Evolutionary conservation across 1,140 invertebrate species (phyloP).

Genomic region (Trachymyrmex septentrionalis): DNA sequence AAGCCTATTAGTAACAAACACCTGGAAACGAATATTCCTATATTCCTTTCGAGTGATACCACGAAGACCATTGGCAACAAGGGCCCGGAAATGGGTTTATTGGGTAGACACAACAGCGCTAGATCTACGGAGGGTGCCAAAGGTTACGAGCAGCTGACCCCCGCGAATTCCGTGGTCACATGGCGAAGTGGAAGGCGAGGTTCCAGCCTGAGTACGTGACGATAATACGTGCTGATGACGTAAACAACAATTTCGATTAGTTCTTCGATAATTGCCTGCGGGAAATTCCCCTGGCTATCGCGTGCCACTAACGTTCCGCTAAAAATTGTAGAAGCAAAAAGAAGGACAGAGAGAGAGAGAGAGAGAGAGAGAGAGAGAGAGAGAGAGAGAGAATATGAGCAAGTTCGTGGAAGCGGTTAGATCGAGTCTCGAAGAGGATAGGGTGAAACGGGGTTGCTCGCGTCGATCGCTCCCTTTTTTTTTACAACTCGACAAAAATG

Average conservation of each 20-base stretch:
- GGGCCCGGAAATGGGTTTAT: conserved; percentile 47
- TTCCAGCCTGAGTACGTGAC: conserved; percentile 79
- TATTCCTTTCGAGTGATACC: neutral
- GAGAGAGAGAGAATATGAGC: neutral
- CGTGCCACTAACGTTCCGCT: conserved; percentile 43
- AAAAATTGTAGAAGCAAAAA: conserved; percentile 38
- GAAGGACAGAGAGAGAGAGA: neutral
- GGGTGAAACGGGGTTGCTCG: conserved; percentile 11
- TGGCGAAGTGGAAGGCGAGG: conserved; percentile 81
- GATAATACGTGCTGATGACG: conserved; percentile 43
- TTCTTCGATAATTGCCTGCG: conserved; percentile 45
- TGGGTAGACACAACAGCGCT: conserved; percentile 62
- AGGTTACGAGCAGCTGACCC: conserved; percentile 53
- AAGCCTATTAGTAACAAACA: conserved; percentile 69
- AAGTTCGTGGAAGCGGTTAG: neutral
- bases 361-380: neutral
- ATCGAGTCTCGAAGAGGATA: neutral
- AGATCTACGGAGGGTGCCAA: conserved; percentile 16
- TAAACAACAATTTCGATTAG: conserved; percentile 51
- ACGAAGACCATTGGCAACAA: neutral
- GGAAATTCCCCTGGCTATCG: conserved; percentile 31
- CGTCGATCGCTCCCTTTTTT: conserved; percentile 50
- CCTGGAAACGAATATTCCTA: conserved; percentile 63
- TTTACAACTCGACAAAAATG: conserved; percentile 43
- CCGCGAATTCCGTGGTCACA: conserved; percentile 78